phyloP scores from a whole-genome alignment of 2,113 vertebrate genomes.

The Cisticola juncidis region DNA sequence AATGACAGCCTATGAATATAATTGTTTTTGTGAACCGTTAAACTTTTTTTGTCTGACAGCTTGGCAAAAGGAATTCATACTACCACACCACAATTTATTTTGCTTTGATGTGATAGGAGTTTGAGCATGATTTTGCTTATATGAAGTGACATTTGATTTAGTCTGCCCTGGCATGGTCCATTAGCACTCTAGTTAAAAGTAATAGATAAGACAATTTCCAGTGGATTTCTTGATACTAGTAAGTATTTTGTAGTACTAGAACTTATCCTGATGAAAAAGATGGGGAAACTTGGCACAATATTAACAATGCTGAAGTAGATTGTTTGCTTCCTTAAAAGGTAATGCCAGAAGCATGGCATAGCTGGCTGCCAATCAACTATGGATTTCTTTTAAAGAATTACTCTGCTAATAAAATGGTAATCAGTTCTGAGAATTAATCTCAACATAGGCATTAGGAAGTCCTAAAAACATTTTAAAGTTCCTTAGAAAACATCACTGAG shows the following conservation, averaged over 20 bases:
- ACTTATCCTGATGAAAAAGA: neutral
- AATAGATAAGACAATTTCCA: neutral
- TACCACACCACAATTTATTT: neutral
- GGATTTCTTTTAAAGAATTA: neutral
- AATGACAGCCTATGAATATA: neutral
- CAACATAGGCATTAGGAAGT: neutral
- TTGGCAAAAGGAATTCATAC: neutral
- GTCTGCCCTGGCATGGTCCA: neutral
- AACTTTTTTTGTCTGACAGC: neutral
- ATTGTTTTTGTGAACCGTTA: neutral
- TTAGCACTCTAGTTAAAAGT: neutral
- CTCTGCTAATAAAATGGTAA: neutral
- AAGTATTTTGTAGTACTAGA: neutral
- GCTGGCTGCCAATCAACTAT: neutral
- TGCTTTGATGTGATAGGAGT: neutral
- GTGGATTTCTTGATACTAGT: neutral
- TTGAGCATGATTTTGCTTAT: neutral
- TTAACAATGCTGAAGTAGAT: neutral
- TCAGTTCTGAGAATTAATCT: slow-evolving; percentile 11
- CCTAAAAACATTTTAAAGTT: neutral
- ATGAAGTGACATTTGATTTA: neutral
- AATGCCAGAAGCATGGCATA: neutral
- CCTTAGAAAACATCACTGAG: neutral
- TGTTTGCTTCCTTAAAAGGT: neutral
- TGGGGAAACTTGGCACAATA: neutral